These are phyloP conservation scores for Halictus rubicundus DNA, from an alignment of 1,140 invertebrate species.

Conservation along the genomic window DNA sequence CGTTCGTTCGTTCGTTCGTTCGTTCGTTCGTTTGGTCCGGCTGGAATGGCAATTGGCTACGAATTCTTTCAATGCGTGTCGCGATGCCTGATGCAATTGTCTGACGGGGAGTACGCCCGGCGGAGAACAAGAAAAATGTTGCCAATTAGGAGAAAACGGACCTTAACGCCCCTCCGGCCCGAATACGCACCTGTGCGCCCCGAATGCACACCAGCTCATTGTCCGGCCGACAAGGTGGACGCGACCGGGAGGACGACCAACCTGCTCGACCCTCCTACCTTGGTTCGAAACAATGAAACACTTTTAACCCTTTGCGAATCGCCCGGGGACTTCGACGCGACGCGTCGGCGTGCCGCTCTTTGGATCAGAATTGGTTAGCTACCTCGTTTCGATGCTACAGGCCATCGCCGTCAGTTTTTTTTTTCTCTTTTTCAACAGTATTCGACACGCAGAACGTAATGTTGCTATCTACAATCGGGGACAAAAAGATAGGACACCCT, in stretches of 20 bases:
- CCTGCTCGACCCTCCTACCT: neutral
- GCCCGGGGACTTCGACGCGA: neutral
- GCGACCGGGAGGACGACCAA: neutral
- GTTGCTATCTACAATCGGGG: too few species aligned
- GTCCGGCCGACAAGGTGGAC: constrained; percentile 22
- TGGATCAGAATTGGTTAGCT: neutral
- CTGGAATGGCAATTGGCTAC: constrained; percentile 40
- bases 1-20: neutral
- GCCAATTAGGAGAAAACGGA: constrained; percentile 48
- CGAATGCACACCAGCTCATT: constrained; percentile 36
- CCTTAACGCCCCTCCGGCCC: constrained; percentile 41
- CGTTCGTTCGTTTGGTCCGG: neutral
- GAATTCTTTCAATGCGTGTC: constrained; percentile 36
- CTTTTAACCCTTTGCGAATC: constrained; percentile 15
- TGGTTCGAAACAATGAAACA: constrained; percentile 33
- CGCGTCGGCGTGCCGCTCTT: neutral
- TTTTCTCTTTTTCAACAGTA: too few species aligned
- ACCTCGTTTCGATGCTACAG: too few species aligned
- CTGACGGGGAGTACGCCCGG: constrained; percentile 21
- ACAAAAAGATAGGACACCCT: too few species aligned
- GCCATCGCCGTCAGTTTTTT: too few species aligned
- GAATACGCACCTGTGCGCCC: constrained; percentile 47
- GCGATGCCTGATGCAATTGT: constrained; percentile 43
- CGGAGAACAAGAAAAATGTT: constrained; percentile 41
- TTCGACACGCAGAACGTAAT: too few species aligned